Conservation (phyloP, 2,797 vertebrate genomes). For the Siniperca obscura region DNA sequence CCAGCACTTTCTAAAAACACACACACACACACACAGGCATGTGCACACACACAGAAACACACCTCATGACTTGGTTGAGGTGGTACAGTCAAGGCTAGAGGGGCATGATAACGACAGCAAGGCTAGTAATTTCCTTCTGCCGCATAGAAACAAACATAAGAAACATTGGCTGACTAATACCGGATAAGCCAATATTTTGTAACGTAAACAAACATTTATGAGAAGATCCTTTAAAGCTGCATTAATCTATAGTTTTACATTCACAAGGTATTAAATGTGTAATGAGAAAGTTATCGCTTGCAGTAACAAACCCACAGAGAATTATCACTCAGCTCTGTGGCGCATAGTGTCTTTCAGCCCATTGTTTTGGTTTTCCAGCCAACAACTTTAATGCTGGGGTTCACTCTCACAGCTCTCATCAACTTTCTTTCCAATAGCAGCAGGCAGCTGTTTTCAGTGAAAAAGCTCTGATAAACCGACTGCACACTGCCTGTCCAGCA, state of each 20-base stretch:
- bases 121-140: conserved; percentile 33
- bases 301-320: too few relatives aligned
- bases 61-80: conserved; percentile 3
- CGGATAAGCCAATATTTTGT: too few relatives aligned
- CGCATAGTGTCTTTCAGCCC: too few relatives aligned
- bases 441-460: too few relatives aligned
- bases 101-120: conserved; percentile 36
- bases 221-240: neutral
- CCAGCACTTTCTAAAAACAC: neutral
- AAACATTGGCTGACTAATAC: neutral
- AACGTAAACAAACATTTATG: neutral
- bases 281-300: too few relatives aligned
- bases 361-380: too few relatives aligned
- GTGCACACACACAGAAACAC: conserved; percentile 6
- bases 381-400: neutral
- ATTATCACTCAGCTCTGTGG: too few relatives aligned
- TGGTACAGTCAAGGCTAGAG: conserved; percentile 7
- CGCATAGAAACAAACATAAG: neutral
- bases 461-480: too few relatives aligned
- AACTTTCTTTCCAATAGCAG: too few relatives aligned
- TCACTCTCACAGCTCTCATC: neutral
- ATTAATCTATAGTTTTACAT: neutral
- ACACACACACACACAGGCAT: neutral
- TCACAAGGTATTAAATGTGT: neutral
- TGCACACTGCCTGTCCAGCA: neutral